Percentiles rank a stretch among this genome's conserved stretches.
These are phyloP conservation scores for Cryptoblepharus egeriae DNA, from an alignment of 2,797 vertebrate genomes.

Conservation along the genomic window DNA sequence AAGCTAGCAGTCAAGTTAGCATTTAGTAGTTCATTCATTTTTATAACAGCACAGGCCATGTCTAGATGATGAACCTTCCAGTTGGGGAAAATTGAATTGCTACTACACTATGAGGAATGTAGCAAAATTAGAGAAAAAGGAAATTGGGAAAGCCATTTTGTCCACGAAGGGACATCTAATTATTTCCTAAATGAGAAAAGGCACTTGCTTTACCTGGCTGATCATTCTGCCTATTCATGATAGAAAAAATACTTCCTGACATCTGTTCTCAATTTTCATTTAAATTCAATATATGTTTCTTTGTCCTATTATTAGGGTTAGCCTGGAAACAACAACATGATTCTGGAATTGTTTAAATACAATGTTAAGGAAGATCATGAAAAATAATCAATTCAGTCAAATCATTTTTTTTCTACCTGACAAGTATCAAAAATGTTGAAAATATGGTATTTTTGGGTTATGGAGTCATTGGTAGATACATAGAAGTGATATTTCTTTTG, in stretches of 20 bases:
- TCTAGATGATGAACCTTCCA: constrained; percentile 23
- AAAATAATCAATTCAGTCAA: constrained; percentile 16
- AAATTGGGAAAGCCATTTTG: constrained; percentile 57
- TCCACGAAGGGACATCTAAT: constrained; percentile 47
- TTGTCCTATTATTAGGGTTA: constrained; percentile 61
- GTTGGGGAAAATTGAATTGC: constrained; percentile 6
- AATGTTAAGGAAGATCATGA: background rate
- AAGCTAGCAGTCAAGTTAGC: constrained; percentile 26
- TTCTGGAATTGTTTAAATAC: constrained; percentile 4
- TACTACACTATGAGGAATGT: constrained; percentile 15
- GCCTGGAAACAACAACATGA: constrained; percentile 60
- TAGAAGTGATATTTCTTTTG: constrained; percentile 17
- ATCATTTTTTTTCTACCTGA: constrained; percentile 36
- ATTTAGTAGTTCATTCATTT: constrained; percentile 38
- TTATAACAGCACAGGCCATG: constrained; percentile 4
- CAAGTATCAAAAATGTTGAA: constrained; percentile 47
- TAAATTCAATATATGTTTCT: constrained; percentile 52
- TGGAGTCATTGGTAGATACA: constrained; percentile 9
- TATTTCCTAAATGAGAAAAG: constrained; percentile 64
- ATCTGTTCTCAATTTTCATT: constrained; percentile 73
- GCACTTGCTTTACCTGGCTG: constrained; percentile 60
- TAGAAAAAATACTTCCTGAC: constrained; percentile 60
- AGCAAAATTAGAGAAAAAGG: constrained; percentile 49
- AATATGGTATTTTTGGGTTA: constrained; percentile 12
- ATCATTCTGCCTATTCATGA: constrained; percentile 49